Percentiles rank a stretch among this genome's conserved stretches.
These are phyloP conservation scores for Enhydra lutris DNA, from an alignment of 2,113 vertebrate genomes.

Conservation along the genomic window DNA sequence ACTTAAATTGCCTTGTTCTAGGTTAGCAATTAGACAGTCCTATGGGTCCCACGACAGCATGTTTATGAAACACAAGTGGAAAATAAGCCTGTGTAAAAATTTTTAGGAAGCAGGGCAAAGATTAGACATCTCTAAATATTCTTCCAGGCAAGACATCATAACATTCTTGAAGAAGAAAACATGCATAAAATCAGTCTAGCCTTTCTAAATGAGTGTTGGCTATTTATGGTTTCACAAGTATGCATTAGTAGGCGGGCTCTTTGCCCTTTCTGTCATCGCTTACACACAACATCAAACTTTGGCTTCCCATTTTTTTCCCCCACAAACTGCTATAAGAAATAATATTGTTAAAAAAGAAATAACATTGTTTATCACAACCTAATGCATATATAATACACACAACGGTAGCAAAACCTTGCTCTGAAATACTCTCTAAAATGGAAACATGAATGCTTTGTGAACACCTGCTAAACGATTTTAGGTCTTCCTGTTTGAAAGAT, in stretches of 20 bases:
- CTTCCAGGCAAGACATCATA: neutral
- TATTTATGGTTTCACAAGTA: neutral
- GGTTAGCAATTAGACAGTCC: slow-evolving; percentile 29
- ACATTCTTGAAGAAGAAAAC: neutral
- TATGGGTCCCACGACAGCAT: slow-evolving; percentile 16
- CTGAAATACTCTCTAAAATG: neutral
- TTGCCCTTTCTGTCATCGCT: neutral
- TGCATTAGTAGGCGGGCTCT: too few species aligned
- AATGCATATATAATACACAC: neutral
- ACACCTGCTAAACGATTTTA: neutral
- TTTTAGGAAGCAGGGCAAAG: slow-evolving; percentile 21
- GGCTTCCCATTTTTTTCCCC: neutral
- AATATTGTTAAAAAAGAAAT: neutral
- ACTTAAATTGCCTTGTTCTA: neutral
- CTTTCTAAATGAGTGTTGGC: neutral
- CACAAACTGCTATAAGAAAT: neutral
- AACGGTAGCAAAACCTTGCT: neutral
- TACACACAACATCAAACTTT: neutral
- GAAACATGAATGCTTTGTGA: neutral
- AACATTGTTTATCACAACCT: neutral
- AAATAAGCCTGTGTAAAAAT: slow-evolving; percentile 38
- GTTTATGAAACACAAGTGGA: slow-evolving; percentile 45
- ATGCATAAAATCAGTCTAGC: neutral
- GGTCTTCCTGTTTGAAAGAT: neutral
- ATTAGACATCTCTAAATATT: neutral